Percentiles rank a stretch among this genome's conserved stretches.
These are phyloP conservation scores for Umimayanthus chanpuru DNA, from an alignment of 92 coral and sea anemone genomes.

Conservation along the genomic window DNA sequence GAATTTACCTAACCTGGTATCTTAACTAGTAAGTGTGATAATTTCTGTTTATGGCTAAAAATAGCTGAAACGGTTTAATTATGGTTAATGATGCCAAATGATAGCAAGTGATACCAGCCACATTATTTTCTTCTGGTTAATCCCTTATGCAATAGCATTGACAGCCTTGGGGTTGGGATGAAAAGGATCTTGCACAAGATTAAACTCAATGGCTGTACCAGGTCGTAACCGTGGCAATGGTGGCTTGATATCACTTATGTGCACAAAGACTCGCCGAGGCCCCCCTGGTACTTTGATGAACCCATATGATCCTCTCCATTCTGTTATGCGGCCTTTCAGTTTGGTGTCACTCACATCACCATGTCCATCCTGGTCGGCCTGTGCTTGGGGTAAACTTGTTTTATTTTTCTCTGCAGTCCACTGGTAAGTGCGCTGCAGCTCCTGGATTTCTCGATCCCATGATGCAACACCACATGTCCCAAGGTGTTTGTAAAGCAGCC, in stretches of 20 bases:
- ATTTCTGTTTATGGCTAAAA: too few species aligned
- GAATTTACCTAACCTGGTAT: too few species aligned
- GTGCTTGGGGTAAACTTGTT: neutral
- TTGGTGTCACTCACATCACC: neutral
- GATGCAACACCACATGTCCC: neutral
- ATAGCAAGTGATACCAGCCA: too few species aligned
- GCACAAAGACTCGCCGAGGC: neutral
- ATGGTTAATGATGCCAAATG: neutral
- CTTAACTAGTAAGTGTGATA: too few species aligned
- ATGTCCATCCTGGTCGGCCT: neutral
- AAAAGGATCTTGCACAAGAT: neutral
- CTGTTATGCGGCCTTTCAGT: constrained; percentile 1
- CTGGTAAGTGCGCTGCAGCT: neutral
- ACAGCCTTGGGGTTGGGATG: neutral
- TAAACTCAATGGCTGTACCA: neutral
- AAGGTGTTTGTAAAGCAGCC: constrained; percentile 1
- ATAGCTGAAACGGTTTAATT: too few species aligned
- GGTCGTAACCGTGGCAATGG: neutral
- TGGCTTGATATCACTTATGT: neutral
- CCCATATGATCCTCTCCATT: constrained; percentile 1
- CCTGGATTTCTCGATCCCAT: neutral
- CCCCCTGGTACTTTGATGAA: neutral
- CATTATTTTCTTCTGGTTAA: too few species aligned
- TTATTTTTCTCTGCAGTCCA: neutral
- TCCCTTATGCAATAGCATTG: neutral